Evolutionary conservation across 2,888 invertebrate genomes (phyloP), one percentile per base, ranked within the genome.

Genomic region (Bhutanitis thaidina): DNA sequence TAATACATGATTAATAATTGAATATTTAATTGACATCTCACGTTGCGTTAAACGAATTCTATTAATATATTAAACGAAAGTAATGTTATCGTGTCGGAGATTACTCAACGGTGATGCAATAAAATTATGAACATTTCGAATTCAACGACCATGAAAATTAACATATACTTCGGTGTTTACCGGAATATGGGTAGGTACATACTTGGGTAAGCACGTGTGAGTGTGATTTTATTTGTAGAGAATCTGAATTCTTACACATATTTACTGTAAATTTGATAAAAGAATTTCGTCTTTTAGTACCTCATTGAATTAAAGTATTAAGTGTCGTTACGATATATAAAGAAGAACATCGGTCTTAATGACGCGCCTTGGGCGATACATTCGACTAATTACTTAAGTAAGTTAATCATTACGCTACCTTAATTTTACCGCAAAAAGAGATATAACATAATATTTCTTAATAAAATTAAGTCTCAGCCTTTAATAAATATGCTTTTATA

Each of bases 271-370:
- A 20, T 2, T 20, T 3, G 2, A 5, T 20, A 5, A 20, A 20
- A 20, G 20, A 20, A 20, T 3, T 20, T 20, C 5, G 20, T 20
- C 20, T 20, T 20, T 3, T 20, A 20, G 20, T 20, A 20, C 5
- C 20, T 20, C 20, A 3, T 20, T 20, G 20, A 20, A 2, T 20
- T 20, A 20, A 20, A 20, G 5, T 20, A 20, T 3, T 20, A 20
- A 20, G 37, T 45, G 50, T 45, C 50, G 45, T 29, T 40, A 51
- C 35, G 29, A 40, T 30, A 36, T 39, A 30, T 45, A 40, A 50
- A 29, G 50, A 51, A 36, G 8, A 27, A 30, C 35, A 13, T 15
- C 30, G 45, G 40, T 8, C 38, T 34, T 44, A 51, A 51, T 39
- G 30, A 25, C 30, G 41, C 45, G 14, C 45, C 45, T 46, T 51